A percentile compares a stretch with the other conserved stretches of the same genome.
Conservation (phyloP, 2,888 invertebrate species). For the Nowickia ferox region DNA sequence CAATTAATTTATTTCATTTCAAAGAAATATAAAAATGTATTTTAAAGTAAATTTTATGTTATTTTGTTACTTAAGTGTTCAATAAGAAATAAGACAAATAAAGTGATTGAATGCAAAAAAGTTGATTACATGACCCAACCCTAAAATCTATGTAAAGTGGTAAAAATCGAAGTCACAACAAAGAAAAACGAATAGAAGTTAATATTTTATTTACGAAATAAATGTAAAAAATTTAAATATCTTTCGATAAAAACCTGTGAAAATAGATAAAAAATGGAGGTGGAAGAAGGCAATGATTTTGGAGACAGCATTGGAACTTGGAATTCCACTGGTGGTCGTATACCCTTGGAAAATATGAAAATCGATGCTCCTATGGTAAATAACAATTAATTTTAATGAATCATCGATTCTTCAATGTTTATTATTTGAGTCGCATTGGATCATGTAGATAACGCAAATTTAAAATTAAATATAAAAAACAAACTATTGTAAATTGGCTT, state of each 20-base stretch:
- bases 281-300: constrained; percentile 79
- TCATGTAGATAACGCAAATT: background rate
- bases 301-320: constrained; percentile 82
- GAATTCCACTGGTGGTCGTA: constrained; percentile 86
- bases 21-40: constrained; percentile 53
- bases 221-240: constrained; percentile 50
- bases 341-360: constrained; percentile 87
- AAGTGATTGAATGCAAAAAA: constrained; percentile 39
- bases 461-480: constrained; percentile 3
- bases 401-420: constrained; percentile 17
- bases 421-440: constrained; percentile 12
- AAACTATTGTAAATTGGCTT: constrained; percentile 12
- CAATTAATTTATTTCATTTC: constrained; percentile 9
- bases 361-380: constrained; percentile 90
- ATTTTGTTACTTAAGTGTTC: constrained; percentile 22
- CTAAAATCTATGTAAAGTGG: constrained; percentile 62
- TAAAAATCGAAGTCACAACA: constrained; percentile 74
- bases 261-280: constrained; percentile 61
- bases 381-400: constrained; percentile 32
- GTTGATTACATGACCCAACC: constrained; percentile 67
- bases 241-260: background rate
- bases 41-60: constrained; percentile 48
- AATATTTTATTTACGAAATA: constrained; percentile 28
- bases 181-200: constrained; percentile 51
- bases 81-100: constrained; percentile 37